Base-by-base conservation (phyloP, 2,888 invertebrate genomes). In the Drosophila multiciliata region DNA sequence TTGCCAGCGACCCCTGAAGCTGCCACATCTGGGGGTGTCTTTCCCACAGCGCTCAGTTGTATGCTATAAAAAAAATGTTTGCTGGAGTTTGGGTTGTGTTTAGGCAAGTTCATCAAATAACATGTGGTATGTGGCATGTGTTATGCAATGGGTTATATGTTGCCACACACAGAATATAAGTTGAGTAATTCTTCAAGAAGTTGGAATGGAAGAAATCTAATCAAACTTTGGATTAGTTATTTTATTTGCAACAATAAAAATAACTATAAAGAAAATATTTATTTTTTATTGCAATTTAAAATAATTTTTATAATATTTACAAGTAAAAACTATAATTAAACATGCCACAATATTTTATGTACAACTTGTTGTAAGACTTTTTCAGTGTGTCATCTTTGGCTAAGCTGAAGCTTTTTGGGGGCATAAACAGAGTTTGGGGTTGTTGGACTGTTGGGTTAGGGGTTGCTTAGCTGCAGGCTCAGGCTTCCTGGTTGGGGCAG, bases 31-130 rank as follows among this genome's bases (percentile, higher is more conserved):
- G 50, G 26, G 50, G 61, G 40, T 40, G 45, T 42, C 4, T 29
- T n/a, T 26, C 3, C 32, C 62, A 45, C 26, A 11, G 59, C 81
- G 87, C 84, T 60, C 62, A 54, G 29, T 45, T 79, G 84, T 80
- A 73, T 80, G 82, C 83, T 80, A 75, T 55, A 52, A 49, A 67
- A 79, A 79, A 72, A 57, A 54, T 52, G 48, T 20, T 36, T 8
- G n/a, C 23, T 40, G 20, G 33, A 5, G 33, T 29, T 32, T 33
- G 26, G 15, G 11, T 29, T 50, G 32, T 36, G 61, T 12, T 55
- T 59, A 62, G 66, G 8, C 36, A 52, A 32, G 38, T 38, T 38
- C 9, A 17, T 12, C 49, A 49, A 36, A 5, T 3, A 20, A 7
- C 26, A 11, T 36, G 54, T 0, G 15, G 11, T 36, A 36, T 36